Evolutionary conservation across 2,888 invertebrate species (phyloP).

Genomic region (Taphrorychus bicolor): DNA sequence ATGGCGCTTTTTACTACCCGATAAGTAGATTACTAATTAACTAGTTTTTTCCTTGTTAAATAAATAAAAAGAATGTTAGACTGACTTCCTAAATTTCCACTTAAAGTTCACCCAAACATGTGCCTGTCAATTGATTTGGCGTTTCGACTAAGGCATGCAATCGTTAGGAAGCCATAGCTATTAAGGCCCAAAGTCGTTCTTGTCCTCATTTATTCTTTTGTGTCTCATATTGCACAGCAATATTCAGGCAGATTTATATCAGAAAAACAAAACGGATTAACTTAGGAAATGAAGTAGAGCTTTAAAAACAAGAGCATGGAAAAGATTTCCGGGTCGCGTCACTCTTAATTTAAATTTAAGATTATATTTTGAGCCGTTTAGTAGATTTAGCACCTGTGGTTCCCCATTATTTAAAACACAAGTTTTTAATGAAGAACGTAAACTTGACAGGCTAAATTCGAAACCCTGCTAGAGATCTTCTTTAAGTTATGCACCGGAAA

Average conservation of each 20-base stretch:
- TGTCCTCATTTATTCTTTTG: neutral
- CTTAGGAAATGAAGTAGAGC: neutral
- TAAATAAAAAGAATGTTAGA: no score
- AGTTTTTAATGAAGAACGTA: conserved; percentile 35
- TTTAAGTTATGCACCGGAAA: neutral
- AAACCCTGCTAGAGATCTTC: conserved; percentile 9
- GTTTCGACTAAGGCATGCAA: no score
- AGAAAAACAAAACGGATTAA: neutral
- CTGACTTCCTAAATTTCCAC: no score
- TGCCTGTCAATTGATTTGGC: no score
- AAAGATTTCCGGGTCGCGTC: conserved; percentile 14
- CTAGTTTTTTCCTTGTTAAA: no score
- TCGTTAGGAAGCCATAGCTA: no score
- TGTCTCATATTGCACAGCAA: neutral
- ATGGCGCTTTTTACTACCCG: no score
- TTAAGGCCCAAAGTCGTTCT: no score
- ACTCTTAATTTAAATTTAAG: conserved; percentile 28
- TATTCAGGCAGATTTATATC: neutral
- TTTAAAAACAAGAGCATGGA: conserved; percentile 1
- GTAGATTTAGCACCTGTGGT: conserved; percentile 34
- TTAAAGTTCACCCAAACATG: no score
- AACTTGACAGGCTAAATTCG: conserved; percentile 32
- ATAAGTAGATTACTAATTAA: no score
- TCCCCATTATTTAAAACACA: conserved; percentile 30
- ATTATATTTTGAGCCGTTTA: conserved; percentile 28